phyloP scores from a whole-genome alignment of 1,140 invertebrate species.

The Dryas iulia region DNA sequence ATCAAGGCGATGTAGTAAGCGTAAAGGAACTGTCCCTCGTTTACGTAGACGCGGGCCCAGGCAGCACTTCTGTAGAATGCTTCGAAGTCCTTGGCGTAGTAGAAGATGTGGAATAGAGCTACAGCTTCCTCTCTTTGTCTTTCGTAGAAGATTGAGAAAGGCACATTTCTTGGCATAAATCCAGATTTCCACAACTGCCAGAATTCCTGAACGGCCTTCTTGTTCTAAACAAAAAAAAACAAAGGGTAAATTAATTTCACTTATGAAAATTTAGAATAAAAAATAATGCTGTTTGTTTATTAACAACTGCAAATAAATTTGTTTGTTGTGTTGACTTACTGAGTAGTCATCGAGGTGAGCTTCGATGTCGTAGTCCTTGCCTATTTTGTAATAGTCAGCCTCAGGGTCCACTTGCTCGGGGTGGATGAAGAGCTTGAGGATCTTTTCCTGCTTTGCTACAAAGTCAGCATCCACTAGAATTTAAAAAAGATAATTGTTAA shows the following conservation, averaged over 20 bases:
- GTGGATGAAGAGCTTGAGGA: conserved; percentile 56
- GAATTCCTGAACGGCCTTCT: conserved; percentile 80
- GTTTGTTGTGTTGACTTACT: conserved; percentile 39
- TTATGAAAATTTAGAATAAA: too few relatives aligned
- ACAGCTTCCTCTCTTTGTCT: conserved; percentile 79
- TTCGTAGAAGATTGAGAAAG: conserved; percentile 81
- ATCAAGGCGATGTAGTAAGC: conserved; percentile 82
- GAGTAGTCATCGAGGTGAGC: conserved; percentile 49
- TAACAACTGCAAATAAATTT: too few relatives aligned
- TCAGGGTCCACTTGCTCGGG: conserved; percentile 46
- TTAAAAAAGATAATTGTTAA: not conserved
- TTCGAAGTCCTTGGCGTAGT: conserved; percentile 83
- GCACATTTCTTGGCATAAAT: conserved; percentile 70
- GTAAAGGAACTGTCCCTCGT: conserved; percentile 83
- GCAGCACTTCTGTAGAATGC: conserved; percentile 83
- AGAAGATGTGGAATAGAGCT: conserved; percentile 80
- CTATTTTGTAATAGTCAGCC: conserved; percentile 58
- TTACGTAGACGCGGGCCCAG: conserved; percentile 82
- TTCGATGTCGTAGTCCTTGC: conserved; percentile 52
- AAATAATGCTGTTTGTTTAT: too few relatives aligned
- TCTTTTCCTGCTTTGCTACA: conserved; percentile 51
- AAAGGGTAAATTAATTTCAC: not conserved
- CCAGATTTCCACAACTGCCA: conserved; percentile 73
- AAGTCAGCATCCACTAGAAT: conserved; percentile 44
- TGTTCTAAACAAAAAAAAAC: conserved; percentile 40